A percentile compares a stretch with the other conserved stretches of the same genome.
phyloP scores from a whole-genome alignment of 2,888 invertebrate species.

The Meghimatium bilineatum region DNA sequence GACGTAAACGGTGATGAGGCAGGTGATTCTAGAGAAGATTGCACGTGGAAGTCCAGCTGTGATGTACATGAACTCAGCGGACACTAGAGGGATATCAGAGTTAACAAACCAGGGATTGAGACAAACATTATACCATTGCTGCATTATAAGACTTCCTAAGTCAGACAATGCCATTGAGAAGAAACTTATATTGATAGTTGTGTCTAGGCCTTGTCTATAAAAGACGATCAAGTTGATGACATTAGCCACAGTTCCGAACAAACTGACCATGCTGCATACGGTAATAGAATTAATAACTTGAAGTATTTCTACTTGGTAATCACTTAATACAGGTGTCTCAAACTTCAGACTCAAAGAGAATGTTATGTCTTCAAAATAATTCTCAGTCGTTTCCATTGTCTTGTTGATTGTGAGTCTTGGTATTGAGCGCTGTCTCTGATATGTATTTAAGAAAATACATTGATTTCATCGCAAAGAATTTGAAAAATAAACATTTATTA shows the following conservation, averaged over 20 bases:
- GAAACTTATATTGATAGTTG: conserved; percentile 26
- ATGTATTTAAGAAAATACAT: no score
- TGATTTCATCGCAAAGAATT: no score
- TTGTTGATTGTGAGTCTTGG: no score
- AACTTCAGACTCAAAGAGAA: neutral
- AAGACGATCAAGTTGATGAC: conserved; percentile 23
- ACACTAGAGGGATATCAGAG: neutral
- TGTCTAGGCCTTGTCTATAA: neutral
- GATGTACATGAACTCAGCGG: neutral
- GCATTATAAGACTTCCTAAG: conserved; percentile 8
- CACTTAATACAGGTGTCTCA: neutral
- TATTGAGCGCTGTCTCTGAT: no score
- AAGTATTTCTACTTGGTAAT: neutral
- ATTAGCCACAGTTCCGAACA: conserved; percentile 7
- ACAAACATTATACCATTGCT: conserved; percentile 4
- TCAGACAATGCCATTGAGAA: conserved; percentile 11
- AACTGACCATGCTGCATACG: neutral
- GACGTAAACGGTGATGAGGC: conserved; percentile 8
- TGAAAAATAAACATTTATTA: no score
- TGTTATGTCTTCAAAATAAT: neutral
- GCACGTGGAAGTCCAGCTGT: conserved; percentile 11
- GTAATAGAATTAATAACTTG: neutral
- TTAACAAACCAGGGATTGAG: neutral
- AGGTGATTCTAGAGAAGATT: conserved; percentile 4
- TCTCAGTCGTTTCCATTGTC: no score